A percentile compares a stretch with the other conserved stretches of the same genome.
Evolutionary conservation across 2,113 vertebrate genomes (phyloP).

Genomic region (Prolemur simus): DNA sequence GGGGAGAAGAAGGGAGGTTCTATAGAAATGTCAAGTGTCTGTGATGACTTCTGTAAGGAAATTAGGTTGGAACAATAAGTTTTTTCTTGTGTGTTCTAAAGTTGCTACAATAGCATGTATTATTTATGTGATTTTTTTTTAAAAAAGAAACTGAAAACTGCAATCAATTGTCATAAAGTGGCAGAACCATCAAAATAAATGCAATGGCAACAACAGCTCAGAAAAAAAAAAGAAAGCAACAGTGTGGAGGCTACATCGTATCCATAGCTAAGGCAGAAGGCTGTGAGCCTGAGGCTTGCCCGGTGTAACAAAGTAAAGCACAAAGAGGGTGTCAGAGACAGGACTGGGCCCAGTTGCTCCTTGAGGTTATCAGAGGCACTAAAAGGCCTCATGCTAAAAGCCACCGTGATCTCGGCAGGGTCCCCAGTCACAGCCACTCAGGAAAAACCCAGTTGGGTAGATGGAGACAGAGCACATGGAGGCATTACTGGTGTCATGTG

Average conservation of each 20-base stretch:
- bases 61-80: not conserved
- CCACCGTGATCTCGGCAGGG: not conserved
- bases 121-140: no score
- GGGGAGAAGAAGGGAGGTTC: not conserved
- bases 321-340: not conserved
- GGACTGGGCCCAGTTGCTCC: not conserved
- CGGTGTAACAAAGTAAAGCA: not conserved
- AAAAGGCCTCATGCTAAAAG: not conserved
- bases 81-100: not conserved
- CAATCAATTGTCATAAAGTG: not conserved
- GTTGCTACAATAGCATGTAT: no score
- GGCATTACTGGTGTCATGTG: not conserved
- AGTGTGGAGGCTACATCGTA: not conserved
- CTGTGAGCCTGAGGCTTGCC: not conserved
- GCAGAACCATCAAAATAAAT: not conserved
- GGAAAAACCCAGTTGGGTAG: not conserved
- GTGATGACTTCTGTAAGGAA: not conserved
- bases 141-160: not conserved
- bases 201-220: no score
- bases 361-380: not conserved
- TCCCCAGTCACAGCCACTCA: not conserved
- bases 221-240: not conserved
- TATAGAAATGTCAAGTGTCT: not conserved
- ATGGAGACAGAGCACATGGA: not conserved
- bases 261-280: not conserved